Conservation (phyloP, 1,140 invertebrate genomes). For the Conus betulinus region DNA sequence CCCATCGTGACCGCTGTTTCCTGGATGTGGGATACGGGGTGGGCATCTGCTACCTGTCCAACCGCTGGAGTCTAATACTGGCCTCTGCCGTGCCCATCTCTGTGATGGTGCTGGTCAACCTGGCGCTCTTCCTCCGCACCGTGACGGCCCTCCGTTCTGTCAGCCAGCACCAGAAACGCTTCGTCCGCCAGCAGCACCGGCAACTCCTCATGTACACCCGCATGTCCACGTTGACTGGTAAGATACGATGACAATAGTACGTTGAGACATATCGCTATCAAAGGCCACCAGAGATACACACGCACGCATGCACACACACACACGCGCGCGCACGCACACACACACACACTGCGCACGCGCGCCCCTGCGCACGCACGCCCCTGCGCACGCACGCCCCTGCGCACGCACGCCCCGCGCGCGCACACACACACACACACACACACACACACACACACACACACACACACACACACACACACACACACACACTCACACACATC, state of each 20-base stretch:
- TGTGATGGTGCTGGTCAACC: neutral
- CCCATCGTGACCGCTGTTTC: neutral
- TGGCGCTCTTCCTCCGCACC: conserved; percentile 4
- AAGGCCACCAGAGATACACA: no score
- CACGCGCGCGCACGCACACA: no score
- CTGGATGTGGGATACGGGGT: conserved; percentile 20
- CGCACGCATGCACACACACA: no score
- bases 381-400: no score
- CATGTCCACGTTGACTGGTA: conserved; percentile 72
- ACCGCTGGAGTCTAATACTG: conserved; percentile 22
- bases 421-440: no score
- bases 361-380: no score
- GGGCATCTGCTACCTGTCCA: conserved; percentile 31
- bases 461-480: no score
- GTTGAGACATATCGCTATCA: no score
- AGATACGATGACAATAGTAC: neutral
- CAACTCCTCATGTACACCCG: conserved; percentile 75
- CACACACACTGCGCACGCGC: no score
- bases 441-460: no score
- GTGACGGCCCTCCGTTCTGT: neutral
- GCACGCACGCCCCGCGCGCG: no score
- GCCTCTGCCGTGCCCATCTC: conserved; percentile 14
- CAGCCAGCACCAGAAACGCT: neutral
- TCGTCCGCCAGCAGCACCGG: neutral
- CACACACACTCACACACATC: no score